Percentiles rank a stretch among this genome's conserved stretches.
phyloP scores from a whole-genome alignment of 2,797 vertebrate species.

The Orestias chungarensis region DNA sequence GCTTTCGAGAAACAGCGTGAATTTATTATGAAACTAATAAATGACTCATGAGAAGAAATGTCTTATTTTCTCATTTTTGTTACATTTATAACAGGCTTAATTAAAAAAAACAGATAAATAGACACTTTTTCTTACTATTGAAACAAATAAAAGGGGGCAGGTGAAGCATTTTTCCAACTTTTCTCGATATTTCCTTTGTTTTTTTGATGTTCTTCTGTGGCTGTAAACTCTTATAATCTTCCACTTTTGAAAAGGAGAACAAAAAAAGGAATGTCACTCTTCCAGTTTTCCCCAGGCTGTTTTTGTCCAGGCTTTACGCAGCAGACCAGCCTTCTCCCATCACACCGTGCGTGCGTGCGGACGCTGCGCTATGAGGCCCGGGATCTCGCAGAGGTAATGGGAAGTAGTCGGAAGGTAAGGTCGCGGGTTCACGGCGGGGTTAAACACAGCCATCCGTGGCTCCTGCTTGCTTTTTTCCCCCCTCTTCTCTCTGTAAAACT shows the following conservation, averaged over 20 bases:
- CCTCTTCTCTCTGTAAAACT: constrained; percentile 64
- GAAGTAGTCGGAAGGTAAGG: constrained; percentile 86
- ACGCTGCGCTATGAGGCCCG: constrained; percentile 67
- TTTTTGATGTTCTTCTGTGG: background rate
- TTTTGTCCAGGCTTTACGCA: constrained; percentile 8
- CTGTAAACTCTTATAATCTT: background rate
- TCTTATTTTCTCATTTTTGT: background rate
- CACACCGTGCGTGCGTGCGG: constrained; percentile 39
- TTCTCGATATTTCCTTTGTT: background rate
- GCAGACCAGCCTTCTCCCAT: too few species aligned
- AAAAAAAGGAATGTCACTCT: background rate
- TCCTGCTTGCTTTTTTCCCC: constrained; percentile 85
- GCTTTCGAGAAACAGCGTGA: background rate
- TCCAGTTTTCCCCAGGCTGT: background rate
- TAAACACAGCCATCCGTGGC: constrained; percentile 81
- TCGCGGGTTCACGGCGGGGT: constrained; percentile 89
- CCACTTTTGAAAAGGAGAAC: background rate
- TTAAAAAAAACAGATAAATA: too few species aligned
- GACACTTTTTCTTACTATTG: too few species aligned
- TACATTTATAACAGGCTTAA: background rate
- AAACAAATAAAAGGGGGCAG: background rate
- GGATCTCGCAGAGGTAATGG: constrained; percentile 86
- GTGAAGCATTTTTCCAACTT: background rate
- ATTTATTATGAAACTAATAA: background rate
- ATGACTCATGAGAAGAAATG: background rate